Evolutionary conservation across 2,888 invertebrate genomes (phyloP), one percentile per base, ranked within the genome.

Genomic region (Tridacna gigas): DNA sequence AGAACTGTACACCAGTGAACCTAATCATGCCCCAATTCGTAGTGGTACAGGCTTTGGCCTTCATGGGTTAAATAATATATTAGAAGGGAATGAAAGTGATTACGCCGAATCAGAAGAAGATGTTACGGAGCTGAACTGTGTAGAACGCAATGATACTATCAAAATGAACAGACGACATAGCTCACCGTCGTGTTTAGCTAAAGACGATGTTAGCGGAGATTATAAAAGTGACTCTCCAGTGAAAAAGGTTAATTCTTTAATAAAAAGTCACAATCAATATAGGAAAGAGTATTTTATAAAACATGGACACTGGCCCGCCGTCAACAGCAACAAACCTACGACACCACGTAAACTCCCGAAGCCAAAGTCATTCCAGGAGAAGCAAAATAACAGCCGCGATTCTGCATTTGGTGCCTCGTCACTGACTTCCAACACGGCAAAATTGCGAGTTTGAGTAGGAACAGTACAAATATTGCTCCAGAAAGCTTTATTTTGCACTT

Each of bases 261-360:
- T 45, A 74, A 74, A 66, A 65, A 74, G 63, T 22, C 71, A 78
- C 56, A 56, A 18, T 5, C 77, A 83, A 65, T 37, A 71, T 2
- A 66, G 80, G 61, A 84, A 80, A 69, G 84, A 84, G 26, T 87
- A 87, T 79, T 87, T 87, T 25, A 82, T 79, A 18, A 84, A 84
- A 71, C 84, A 87, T 60, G 86, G 86, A 5, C 83, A 80, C 28
- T 86, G 80, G 79, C 86, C 86, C 9, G 37, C 66, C 37, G 22
- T 69, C 15, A 84, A 75, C 1, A 45, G 37, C 12, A 78, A 60
- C 45, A 63, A 61, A 37, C 63, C 61, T 51, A 7, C 28, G 20
- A 61, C 61, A 28, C 71, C 71, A 18, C 48, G 71, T 13, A 71
- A 48, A 51, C 45, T 45, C 0, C 3, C 48, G 12, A 51, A 20